phyloP scores from a whole-genome alignment of 2,113 vertebrate genomes.

The Geococcyx californianus region DNA sequence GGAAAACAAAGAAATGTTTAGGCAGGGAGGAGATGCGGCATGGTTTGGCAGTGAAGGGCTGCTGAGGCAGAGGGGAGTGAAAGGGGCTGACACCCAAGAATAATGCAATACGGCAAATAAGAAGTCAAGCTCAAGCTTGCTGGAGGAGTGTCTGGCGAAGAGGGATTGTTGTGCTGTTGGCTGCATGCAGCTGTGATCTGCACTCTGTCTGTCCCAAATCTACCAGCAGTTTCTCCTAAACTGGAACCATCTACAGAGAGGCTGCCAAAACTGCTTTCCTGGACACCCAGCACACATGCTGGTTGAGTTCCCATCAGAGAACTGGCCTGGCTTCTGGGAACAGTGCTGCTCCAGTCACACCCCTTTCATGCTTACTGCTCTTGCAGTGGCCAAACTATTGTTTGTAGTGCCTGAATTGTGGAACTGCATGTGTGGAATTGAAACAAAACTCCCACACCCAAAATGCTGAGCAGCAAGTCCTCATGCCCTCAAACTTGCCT shows the following conservation, averaged over 20 bases:
- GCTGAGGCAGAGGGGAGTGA: not conserved
- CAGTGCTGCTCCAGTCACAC: not conserved
- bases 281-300: not conserved
- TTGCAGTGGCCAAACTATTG: constrained; percentile 8
- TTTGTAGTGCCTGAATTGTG: constrained; percentile 5
- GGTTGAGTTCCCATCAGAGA: constrained; percentile 7
- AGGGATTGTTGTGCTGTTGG: not conserved
- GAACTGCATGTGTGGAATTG: not conserved
- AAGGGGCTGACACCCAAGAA: not conserved
- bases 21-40: not conserved
- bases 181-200: not conserved
- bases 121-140: constrained; percentile 11
- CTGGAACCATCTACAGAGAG: not conserved
- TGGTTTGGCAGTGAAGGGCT: not conserved
- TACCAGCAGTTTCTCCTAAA: constrained; percentile 26
- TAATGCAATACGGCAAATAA: not conserved
- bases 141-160: not conserved
- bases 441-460: not conserved
- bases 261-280: constrained; percentile 22
- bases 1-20: not conserved
- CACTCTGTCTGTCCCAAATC: not conserved
- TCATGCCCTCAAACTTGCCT: not conserved
- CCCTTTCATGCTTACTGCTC: constrained; percentile 16
- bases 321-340: constrained; percentile 42
- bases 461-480: not conserved